Percentiles rank a stretch among this genome's conserved stretches.
Evolutionary conservation across 2,113 vertebrate species (phyloP).

Genomic region (Odontesthes bonariensis): DNA sequence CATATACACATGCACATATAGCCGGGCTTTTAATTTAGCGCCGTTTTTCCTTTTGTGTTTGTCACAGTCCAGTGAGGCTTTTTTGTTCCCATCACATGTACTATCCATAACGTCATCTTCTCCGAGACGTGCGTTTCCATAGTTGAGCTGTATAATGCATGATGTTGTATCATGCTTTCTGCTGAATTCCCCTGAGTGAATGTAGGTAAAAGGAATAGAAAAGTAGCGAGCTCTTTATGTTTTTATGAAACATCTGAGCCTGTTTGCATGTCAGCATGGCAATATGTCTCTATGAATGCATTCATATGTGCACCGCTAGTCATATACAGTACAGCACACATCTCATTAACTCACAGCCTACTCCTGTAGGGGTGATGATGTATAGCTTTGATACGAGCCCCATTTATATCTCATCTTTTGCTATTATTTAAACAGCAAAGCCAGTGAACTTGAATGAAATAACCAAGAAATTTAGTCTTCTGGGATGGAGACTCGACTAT

Average conservation of each 20-base stretch:
- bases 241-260: constrained; percentile 72
- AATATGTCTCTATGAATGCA: constrained; percentile 49
- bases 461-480: background rate
- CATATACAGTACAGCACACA: constrained; percentile 6
- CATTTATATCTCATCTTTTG: constrained; percentile 11
- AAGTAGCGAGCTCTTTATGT: constrained; percentile 68
- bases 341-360: constrained; percentile 20
- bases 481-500: too few relatives aligned
- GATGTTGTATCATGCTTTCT: constrained; percentile 58
- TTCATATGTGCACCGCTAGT: constrained; percentile 28
- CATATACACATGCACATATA: constrained; percentile 42
- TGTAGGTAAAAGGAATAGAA: constrained; percentile 66
- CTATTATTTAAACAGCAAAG: constrained; percentile 2
- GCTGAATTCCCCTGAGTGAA: constrained; percentile 56
- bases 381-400: constrained; percentile 14
- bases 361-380: constrained; percentile 4
- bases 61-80: constrained; percentile 56
- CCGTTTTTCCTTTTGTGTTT: constrained; percentile 66
- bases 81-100: constrained; percentile 38
- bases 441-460: constrained; percentile 5
- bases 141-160: constrained; percentile 55
- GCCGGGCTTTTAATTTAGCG: constrained; percentile 67
- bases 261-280: constrained; percentile 49
- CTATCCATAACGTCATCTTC: constrained; percentile 49
- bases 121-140: constrained; percentile 46